Percentiles rank a stretch among this genome's conserved stretches.
Conservation (phyloP, 2,797 vertebrate genomes). For the Chloroceryle amazona region DNA sequence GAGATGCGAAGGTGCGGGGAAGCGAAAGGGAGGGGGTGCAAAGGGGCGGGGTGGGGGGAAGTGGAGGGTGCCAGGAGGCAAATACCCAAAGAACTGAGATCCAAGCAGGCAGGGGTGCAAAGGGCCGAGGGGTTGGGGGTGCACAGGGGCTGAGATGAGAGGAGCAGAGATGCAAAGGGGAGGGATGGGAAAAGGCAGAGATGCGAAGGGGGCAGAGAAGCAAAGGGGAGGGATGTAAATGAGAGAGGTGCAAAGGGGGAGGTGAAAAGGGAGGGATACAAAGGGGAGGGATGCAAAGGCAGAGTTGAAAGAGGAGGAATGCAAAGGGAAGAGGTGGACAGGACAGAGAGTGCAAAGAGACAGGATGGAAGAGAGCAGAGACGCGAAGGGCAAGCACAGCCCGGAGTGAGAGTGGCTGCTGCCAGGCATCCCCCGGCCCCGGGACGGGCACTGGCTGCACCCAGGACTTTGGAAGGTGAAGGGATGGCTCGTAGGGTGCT, state of each 20-base stretch:
- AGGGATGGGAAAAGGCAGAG: slow-evolving; percentile 25
- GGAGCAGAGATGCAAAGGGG: background rate
- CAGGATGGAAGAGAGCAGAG: background rate
- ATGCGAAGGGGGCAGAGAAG: slow-evolving; percentile 18
- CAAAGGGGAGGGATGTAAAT: slow-evolving; percentile 47
- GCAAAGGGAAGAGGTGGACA: background rate
- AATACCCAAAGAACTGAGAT: background rate
- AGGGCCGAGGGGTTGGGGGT: background rate
- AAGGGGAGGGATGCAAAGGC: slow-evolving; percentile 49
- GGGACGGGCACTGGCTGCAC: background rate
- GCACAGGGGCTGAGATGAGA: background rate
- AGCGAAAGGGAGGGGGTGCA: rapidly evolving
- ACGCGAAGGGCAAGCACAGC: background rate
- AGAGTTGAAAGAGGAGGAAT: background rate
- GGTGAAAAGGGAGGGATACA: slow-evolving; percentile 48
- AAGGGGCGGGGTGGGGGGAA: background rate
- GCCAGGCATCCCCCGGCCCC: background rate
- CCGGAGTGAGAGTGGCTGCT: background rate
- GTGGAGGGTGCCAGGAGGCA: background rate
- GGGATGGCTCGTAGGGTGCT: background rate
- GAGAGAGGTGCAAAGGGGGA: slow-evolving; percentile 64
- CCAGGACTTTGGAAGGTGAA: background rate
- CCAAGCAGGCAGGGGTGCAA: background rate
- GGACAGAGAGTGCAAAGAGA: background rate
- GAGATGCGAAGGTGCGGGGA: background rate